Percentiles rank a stretch among this genome's conserved stretches.
Evolutionary conservation across 2,888 invertebrate genomes (phyloP).

Genomic region (Hypselothyrea guttata): DNA sequence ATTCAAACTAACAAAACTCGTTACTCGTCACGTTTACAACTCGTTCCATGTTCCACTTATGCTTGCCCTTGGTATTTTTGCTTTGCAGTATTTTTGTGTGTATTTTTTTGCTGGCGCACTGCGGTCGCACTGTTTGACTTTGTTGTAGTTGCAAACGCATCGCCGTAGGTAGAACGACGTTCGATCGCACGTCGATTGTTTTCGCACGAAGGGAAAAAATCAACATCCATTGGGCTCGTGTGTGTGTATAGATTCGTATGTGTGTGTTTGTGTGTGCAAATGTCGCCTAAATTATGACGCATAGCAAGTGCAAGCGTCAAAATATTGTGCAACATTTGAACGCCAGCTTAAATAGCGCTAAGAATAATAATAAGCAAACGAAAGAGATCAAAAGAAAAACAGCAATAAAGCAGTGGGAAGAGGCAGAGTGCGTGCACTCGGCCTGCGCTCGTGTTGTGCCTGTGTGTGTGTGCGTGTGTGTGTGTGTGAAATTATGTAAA

Average conservation of each 20-base stretch:
- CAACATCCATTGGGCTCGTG: conserved; percentile 31
- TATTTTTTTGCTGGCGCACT: background rate
- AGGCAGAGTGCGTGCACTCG: conserved; percentile 60
- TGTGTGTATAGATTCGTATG: conserved; percentile 10
- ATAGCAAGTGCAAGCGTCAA: conserved; percentile 56
- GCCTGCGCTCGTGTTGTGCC: conserved; percentile 36
- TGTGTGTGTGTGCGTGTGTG: conserved; percentile 14
- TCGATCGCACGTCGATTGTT: conserved; percentile 17
- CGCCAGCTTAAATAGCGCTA: conserved; percentile 25
- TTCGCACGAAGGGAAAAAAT: conserved; percentile 36
- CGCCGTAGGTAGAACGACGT: conserved; percentile 46
- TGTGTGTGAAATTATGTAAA: conserved; percentile 70
- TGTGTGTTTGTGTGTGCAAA: conserved; percentile 42
- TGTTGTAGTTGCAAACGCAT: conserved; percentile 51
- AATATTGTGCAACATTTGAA: conserved; percentile 50
- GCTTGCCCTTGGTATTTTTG: conserved; percentile 23
- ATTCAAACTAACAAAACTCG: too few species aligned
- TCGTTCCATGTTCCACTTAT: too few species aligned
- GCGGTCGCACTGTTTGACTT: conserved; percentile 25
- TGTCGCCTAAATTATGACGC: conserved; percentile 67
- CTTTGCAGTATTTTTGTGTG: background rate
- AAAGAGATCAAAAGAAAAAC: conserved; percentile 17
- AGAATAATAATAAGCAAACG: conserved; percentile 16
- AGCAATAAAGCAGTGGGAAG: conserved; percentile 33
- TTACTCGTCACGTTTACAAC: too few species aligned